Base-by-base conservation (phyloP, 1,140 invertebrate species). In the Elymnias hypermnestra region DNA sequence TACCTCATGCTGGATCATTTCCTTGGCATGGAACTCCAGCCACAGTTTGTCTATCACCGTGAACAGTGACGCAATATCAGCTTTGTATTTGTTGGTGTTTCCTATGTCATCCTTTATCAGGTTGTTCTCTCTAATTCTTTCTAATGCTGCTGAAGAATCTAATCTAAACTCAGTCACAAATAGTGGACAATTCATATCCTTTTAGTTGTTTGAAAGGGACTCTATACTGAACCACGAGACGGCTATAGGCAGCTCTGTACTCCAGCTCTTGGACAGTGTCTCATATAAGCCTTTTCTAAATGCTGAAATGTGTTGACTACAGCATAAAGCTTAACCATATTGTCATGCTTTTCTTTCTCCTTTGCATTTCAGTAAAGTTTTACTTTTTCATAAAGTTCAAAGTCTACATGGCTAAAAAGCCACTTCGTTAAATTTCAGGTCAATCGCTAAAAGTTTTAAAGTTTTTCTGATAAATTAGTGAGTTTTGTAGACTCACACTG, bases 41-140 rank as follows among this genome's bases (percentile, higher is more conserved):
- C 97, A 89, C 3, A 99, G 79, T 82, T 98, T 98, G 81, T 99
- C 98, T 95, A 99, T 98, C 8, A 98, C 88, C 0, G 98, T 99
- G 22, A 99, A 99, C 86, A 94, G 92, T 0, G 97, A 98, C 2
- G 99, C 98, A 87, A 99, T 99, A 74, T 99, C 97, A 17, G 98
- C 98, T 68, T 99, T 99, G 71, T 97, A 98, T 88, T 98, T 99
- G 53, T 96, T 97, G 0, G 97, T 98, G 76, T 99, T 99, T 33
- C 98, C 98, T 86, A 98, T 98, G 73, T 99, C 98, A 86, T 99
- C 98, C 81, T 97, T 98, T 54, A 99, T 98, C 5, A 98, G 98
- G 21, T 97, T 89, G 82, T 98, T 98, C 87, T 99, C 98, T 66
- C 94, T 94, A 42, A 99, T 99, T 72, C 98, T 90, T 76, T 99